These are phyloP conservation scores for Callocephalon fimbriatum DNA, from an alignment of 2,113 vertebrate species.

Conservation along the genomic window DNA sequence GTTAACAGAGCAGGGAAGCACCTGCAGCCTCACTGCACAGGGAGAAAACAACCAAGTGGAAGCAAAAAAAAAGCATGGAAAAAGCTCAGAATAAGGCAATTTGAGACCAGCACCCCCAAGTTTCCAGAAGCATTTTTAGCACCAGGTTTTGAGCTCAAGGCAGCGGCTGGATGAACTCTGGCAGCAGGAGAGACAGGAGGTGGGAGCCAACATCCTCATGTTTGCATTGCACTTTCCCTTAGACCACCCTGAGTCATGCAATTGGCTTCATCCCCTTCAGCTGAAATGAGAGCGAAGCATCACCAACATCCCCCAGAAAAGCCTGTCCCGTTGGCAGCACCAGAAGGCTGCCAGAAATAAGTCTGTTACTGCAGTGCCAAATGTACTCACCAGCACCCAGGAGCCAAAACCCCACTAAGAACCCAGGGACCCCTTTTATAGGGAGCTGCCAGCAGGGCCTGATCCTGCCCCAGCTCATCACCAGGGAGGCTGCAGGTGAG, in stretches of 20 bases:
- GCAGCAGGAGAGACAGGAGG: neutral
- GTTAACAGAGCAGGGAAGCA: neutral
- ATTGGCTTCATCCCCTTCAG: neutral
- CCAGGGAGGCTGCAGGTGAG: neutral
- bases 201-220: neutral
- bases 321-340: neutral
- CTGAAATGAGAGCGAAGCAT: neutral
- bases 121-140: neutral
- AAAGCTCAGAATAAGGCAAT: neutral
- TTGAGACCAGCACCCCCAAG: neutral
- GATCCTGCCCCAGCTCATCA: neutral
- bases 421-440: neutral
- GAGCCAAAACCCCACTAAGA: neutral
- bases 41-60: neutral
- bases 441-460: neutral
- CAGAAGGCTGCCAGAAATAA: constrained; percentile 43
- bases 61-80: fast-evolving
- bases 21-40: neutral
- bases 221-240: neutral
- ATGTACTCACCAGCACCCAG: neutral
- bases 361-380: neutral
- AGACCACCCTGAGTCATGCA: neutral
- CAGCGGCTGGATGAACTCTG: neutral
- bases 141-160: neutral
- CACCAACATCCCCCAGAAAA: neutral